Conservation (phyloP, 2,797 vertebrate genomes). For the Petrocephalus sullivani region DNA sequence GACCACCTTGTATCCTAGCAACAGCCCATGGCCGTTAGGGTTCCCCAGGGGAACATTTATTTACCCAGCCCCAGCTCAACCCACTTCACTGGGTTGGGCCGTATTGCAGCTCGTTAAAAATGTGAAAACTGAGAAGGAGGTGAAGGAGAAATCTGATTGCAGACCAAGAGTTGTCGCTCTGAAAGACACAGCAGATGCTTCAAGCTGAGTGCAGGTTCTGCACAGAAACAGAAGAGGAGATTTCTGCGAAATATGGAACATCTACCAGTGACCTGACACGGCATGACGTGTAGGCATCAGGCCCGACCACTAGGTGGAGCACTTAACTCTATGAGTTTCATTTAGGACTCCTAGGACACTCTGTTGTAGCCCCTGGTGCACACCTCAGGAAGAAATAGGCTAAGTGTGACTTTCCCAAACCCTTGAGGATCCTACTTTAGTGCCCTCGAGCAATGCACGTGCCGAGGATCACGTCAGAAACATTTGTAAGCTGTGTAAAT, state of each 20-base stretch:
- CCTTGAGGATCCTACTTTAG: not conserved
- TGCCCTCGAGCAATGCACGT: not conserved
- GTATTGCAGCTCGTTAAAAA: not conserved
- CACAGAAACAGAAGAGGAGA: not conserved
- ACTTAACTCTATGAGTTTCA: not conserved
- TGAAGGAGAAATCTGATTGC: not conserved
- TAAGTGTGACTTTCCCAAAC: not conserved
- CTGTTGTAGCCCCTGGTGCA: not conserved
- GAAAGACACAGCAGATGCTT: not conserved
- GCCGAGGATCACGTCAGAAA: not conserved
- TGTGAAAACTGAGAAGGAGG: not conserved
- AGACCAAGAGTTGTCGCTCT: not conserved
- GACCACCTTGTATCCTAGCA: not conserved
- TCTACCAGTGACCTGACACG: not conserved
- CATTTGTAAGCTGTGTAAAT: not conserved
- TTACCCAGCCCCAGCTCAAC: conserved; percentile 3
- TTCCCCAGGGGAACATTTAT: not conserved
- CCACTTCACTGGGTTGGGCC: not conserved
- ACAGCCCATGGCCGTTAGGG: not conserved
- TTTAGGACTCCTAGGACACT: not conserved
- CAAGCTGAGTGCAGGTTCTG: not conserved
- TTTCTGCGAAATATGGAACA: not conserved
- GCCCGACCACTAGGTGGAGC: not conserved
- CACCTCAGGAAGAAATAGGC: not conserved
- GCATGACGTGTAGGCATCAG: not conserved